phyloP scores from a whole-genome alignment of 2,113 vertebrate species.

The Apeltes quadracus region DNA sequence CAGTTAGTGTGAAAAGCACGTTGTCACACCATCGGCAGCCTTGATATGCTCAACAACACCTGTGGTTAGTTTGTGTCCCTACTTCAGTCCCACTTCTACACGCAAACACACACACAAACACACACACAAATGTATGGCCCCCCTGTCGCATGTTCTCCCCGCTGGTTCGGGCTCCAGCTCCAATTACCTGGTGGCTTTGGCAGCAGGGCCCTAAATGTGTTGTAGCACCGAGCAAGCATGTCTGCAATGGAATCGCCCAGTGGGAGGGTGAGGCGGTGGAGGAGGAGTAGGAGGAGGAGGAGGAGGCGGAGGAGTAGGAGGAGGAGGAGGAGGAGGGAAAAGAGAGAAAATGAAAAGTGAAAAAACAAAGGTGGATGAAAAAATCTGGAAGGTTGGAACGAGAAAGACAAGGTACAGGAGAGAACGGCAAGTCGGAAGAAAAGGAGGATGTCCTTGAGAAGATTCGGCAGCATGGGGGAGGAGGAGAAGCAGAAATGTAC shows the following conservation, averaged over 20 bases:
- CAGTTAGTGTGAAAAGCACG: constrained; percentile 80
- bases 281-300: constrained; percentile 22
- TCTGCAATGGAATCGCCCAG: constrained; percentile 73
- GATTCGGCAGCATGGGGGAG: background rate
- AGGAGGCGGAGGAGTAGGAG: constrained; percentile 1
- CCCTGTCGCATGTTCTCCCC: constrained; percentile 77
- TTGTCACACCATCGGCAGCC: constrained; percentile 71
- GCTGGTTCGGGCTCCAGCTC: constrained; percentile 78
- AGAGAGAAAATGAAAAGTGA: constrained; percentile 5
- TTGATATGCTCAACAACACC: constrained; percentile 39
- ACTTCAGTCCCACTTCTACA: constrained; percentile 12
- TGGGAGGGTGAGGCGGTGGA: constrained; percentile 48
- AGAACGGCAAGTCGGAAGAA: background rate
- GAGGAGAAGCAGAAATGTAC: background rate
- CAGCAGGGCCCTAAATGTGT: constrained; percentile 88
- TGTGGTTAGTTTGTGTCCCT: constrained; percentile 16
- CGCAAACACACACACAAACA: constrained; percentile 27
- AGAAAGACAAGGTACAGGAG: background rate
- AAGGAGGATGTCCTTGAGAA: background rate
- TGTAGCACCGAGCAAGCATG: constrained; percentile 86
- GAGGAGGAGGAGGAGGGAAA: constrained; percentile 8
- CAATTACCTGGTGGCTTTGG: constrained; percentile 85
- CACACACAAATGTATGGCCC: constrained; percentile 72
- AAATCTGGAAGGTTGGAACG: constrained; percentile 11
- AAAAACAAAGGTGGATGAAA: constrained; percentile 19